phyloP scores from a whole-genome alignment of 1,140 invertebrate genomes.

The Acromyrmex charruanus region DNA sequence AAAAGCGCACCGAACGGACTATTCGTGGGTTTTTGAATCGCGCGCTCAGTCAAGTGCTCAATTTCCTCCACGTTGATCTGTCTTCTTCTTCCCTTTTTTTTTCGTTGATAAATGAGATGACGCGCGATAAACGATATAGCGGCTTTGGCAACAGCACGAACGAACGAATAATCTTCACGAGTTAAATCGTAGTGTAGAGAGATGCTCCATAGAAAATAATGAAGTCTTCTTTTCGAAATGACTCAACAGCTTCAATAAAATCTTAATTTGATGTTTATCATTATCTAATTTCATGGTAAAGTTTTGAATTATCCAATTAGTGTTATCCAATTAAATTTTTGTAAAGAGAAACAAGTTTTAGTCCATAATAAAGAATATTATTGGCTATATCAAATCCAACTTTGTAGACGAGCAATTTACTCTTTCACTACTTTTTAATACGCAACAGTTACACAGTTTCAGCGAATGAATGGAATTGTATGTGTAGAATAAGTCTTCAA shows the following conservation, averaged over 20 bases:
- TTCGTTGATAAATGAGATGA: constrained; percentile 42
- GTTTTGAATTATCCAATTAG: neutral
- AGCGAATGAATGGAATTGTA: constrained; percentile 35
- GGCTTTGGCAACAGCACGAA: constrained; percentile 6
- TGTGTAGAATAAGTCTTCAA: neutral
- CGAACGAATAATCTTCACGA: neutral
- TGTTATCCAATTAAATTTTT: neutral
- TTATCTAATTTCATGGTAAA: neutral
- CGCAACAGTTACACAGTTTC: neutral
- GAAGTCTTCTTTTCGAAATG: neutral
- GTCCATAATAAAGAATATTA: neutral
- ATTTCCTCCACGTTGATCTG: constrained; percentile 45
- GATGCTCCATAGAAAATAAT: constrained; percentile 11
- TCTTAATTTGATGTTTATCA: neutral
- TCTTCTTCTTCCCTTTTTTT: constrained; percentile 60
- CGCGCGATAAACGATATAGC: constrained; percentile 9
- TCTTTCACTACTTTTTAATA: constrained; percentile 29
- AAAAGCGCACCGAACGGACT: constrained; percentile 59
- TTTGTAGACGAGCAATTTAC: constrained; percentile 5
- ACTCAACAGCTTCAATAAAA: neutral
- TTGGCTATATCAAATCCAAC: neutral
- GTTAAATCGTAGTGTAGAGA: constrained; percentile 29
- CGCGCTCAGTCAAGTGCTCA: constrained; percentile 18
- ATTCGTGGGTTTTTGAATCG: constrained; percentile 13
- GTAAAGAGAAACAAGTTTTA: neutral